Percentiles rank a stretch among this genome's conserved stretches.
Conservation (phyloP, 2,888 invertebrate species). For the Asteroscopus sphinx region DNA sequence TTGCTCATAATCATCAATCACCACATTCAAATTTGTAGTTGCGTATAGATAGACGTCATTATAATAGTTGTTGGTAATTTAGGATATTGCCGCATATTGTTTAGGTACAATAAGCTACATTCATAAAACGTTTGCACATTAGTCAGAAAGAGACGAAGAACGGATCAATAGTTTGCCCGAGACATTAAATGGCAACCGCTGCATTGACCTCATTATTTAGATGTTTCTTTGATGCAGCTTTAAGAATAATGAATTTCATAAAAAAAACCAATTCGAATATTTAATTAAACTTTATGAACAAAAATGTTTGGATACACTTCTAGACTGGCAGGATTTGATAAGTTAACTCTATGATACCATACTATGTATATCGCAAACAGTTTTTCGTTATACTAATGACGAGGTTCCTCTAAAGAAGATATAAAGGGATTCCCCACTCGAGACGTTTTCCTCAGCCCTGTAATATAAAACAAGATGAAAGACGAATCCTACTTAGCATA, state of each 20-base stretch:
- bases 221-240: slow-evolving; percentile 74
- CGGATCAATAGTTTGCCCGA: slow-evolving; percentile 87
- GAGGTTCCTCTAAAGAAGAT: slow-evolving; percentile 45
- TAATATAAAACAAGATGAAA: slow-evolving; percentile 78
- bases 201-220: slow-evolving; percentile 88
- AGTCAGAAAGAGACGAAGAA: slow-evolving; percentile 86
- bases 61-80: slow-evolving; percentile 32
- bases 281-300: neutral
- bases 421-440: slow-evolving; percentile 58
- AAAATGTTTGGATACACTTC: neutral
- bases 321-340: neutral
- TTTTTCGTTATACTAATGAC: slow-evolving; percentile 43
- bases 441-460: slow-evolving; percentile 65
- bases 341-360: neutral
- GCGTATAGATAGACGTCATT: slow-evolving; percentile 1
- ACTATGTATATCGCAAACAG: slow-evolving; percentile 16
- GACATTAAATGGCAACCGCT: slow-evolving; percentile 86
- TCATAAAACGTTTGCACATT: slow-evolving; percentile 73
- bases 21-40: slow-evolving; percentile 5
- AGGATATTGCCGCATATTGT: slow-evolving; percentile 30
- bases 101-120: slow-evolving; percentile 42
- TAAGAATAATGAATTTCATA: slow-evolving; percentile 52
- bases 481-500: slow-evolving; percentile 77
- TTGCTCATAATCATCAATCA: slow-evolving; percentile 27
- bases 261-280: slow-evolving; percentile 7